These are phyloP conservation scores for Empidonax alnorum DNA, from an alignment of 2,113 vertebrate genomes.

Conservation along the genomic window DNA sequence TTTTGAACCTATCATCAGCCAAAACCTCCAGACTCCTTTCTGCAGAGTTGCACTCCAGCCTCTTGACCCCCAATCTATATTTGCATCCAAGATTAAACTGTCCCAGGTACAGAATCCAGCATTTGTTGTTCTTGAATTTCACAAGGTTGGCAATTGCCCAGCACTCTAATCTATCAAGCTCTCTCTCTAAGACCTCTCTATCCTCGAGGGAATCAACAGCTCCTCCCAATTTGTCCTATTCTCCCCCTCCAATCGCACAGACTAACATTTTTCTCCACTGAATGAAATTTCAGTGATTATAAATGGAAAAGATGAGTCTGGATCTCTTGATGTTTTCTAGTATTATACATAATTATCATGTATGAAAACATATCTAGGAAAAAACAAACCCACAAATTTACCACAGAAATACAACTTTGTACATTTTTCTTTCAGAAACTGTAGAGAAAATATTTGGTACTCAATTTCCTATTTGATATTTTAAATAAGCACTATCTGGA, in stretches of 20 bases:
- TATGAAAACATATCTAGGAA: neutral
- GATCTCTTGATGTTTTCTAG: neutral
- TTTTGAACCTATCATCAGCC: neutral
- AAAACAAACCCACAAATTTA: neutral
- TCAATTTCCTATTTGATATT: neutral
- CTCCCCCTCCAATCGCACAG: neutral
- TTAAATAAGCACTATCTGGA: neutral
- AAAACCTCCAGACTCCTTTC: neutral
- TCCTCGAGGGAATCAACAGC: accelerated
- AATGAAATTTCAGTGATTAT: neutral
- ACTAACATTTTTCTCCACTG: neutral
- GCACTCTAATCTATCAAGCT: neutral
- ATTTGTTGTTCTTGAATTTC: neutral
- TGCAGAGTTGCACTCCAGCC: neutral
- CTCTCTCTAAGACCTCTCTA: neutral
- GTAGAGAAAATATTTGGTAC: neutral
- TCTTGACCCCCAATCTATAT: neutral
- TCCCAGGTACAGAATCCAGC: neutral
- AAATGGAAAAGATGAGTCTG: neutral
- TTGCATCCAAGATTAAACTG: neutral
- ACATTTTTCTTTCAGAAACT: neutral
- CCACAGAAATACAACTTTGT: neutral
- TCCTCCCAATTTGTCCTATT: neutral
- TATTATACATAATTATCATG: neutral
- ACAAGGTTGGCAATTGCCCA: neutral